Evolutionary conservation across 2,797 vertebrate genomes (phyloP), one percentile per base, ranked within the genome.

Genomic region (Poeciliopsis turneri): DNA sequence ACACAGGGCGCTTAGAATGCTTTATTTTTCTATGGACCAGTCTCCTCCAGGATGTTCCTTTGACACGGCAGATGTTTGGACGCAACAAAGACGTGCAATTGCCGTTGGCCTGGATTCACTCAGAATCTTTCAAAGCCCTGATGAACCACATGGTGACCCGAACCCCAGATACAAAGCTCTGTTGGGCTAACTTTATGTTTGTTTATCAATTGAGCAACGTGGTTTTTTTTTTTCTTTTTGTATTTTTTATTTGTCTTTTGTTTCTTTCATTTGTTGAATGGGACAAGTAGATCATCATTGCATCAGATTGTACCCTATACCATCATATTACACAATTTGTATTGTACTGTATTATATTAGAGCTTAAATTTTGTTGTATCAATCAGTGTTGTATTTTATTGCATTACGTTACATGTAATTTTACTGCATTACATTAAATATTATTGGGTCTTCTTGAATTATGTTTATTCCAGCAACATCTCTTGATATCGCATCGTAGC

Each of bases 61-160:
- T 83, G 85, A 88, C 68, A 46, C 80, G 83, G 78, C 92, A 92
- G 90, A 92, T 92, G 92, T 93, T 91, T 83, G 89, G 87, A 93
- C 84, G 84, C 89, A 89, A 92, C 46, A 16, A 33, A 69, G 74
- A 80, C 72, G 81, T 80, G 78, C 68, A 89, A 78, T 91, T 93
- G 82, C 18, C 82, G 68, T 90, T 94, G 83, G 87, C 89, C 81
- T 5, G 39, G 82, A 81, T 90, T 93, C 89, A 90, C 72, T 74
- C 66, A 75, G 85, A 90, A 90, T 74, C 86, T 90, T 93, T 95
- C 87, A 92, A 93, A 91, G 79, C 81, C 33, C 59, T 1, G 15
- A 57, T 71, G 82, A 87, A 82, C 86, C 91, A 88, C 83, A 90
- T 83, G 88, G 81, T 25, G 41, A 80, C 82, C 80, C 76, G 73